Percentiles rank a stretch among this genome's conserved stretches.
These are phyloP conservation scores for Chrosomus eos DNA, from an alignment of 2,797 vertebrate species.

Conservation along the genomic window DNA sequence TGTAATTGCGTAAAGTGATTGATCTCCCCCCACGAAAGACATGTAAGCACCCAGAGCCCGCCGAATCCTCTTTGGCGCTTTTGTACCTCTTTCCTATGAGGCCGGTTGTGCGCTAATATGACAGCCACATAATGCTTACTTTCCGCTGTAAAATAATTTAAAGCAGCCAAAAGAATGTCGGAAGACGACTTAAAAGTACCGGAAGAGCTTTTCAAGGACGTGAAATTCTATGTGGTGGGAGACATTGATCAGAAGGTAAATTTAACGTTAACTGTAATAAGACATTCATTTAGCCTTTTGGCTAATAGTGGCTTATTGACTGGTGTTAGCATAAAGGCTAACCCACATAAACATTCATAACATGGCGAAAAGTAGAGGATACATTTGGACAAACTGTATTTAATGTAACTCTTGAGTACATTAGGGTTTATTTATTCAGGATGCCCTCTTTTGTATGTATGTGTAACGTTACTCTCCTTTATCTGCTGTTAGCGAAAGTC, in stretches of 20 bases:
- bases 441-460: not conserved
- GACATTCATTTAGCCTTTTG: constrained; percentile 56
- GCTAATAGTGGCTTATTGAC: constrained; percentile 52
- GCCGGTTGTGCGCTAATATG: constrained; percentile 29
- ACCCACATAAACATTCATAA: not conserved
- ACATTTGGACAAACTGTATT: no score
- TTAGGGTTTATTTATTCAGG: not conserved
- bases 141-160: constrained; percentile 37
- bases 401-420: not conserved
- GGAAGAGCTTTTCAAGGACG: constrained; percentile 93
- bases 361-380: not conserved
- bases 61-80: constrained; percentile 78
- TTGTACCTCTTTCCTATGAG: constrained; percentile 24
- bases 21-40: not conserved
- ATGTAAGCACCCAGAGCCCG: constrained; percentile 69
- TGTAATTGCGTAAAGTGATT: fast-evolving
- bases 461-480: not conserved
- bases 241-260: constrained; percentile 93
- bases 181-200: constrained; percentile 84
- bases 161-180: constrained; percentile 72
- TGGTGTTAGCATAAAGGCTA: constrained; percentile 32
- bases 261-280: not conserved
- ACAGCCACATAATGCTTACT: constrained; percentile 49
- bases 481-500: constrained; percentile 9
- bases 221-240: constrained; percentile 96